phyloP scores from a whole-genome alignment of 2,113 vertebrate genomes.

The Tychaedon coryphoeus region DNA sequence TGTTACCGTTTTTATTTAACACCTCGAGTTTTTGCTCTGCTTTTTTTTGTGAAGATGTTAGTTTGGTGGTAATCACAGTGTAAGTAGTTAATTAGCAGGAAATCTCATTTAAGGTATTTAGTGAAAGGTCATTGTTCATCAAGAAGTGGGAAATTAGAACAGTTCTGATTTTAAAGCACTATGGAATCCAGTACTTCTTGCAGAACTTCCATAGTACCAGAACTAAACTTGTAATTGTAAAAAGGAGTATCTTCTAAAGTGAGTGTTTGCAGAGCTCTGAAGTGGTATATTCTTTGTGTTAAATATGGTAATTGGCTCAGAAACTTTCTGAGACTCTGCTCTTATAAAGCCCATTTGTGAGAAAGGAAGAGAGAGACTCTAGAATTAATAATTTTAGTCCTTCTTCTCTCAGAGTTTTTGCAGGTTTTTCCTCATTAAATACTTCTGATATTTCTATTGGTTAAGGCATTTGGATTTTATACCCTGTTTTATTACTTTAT shows the following conservation, averaged over 20 bases:
- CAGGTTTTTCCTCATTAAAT: not conserved
- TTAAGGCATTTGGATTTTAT: not conserved
- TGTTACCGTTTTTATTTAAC: not conserved
- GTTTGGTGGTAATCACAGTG: not conserved
- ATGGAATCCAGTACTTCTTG: not conserved
- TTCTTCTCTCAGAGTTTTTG: not conserved
- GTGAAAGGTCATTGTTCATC: slow-evolving; percentile 45
- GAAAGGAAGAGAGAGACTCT: not conserved
- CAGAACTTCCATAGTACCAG: not conserved
- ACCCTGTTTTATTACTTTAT: not conserved
- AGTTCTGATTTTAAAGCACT: not conserved
- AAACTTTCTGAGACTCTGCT: not conserved
- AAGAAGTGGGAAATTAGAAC: slow-evolving; percentile 5
- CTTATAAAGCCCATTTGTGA: not conserved
- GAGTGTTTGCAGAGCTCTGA: not conserved
- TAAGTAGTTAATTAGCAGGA: slow-evolving; percentile 30
- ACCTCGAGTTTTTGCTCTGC: not conserved
- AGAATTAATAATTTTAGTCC: not conserved
- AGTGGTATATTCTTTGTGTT: not conserved
- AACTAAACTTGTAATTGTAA: not conserved
- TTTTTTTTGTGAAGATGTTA: not conserved
- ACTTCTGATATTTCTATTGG: not conserved
- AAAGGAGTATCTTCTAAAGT: not conserved
- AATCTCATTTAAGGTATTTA: slow-evolving; percentile 11
- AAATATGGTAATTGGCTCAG: not conserved